Percentiles rank a stretch among this genome's conserved stretches.
These are phyloP conservation scores for Muscicapa adusta DNA, from an alignment of 2,113 vertebrate genomes.

Conservation along the genomic window DNA sequence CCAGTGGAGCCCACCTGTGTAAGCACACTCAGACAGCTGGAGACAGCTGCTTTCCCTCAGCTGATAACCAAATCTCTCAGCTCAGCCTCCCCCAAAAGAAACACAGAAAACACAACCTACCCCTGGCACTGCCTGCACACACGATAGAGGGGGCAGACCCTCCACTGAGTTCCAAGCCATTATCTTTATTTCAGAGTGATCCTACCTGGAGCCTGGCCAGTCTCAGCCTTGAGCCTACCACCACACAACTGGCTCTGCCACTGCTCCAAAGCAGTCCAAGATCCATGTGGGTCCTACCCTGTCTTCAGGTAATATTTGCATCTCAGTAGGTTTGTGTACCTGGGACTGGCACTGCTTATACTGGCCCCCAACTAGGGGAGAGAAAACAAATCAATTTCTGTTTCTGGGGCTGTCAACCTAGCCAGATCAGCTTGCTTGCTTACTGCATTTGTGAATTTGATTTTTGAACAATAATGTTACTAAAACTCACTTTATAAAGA, in stretches of 20 bases:
- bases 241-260: not conserved
- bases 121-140: not conserved
- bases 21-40: not conserved
- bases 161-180: accelerated
- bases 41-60: constrained; percentile 11
- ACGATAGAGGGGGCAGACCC: not conserved
- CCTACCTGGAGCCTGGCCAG: not conserved
- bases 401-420: not conserved
- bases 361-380: not conserved
- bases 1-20: not conserved
- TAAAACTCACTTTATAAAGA: not conserved
- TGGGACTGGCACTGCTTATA: not conserved
- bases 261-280: not conserved
- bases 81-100: not conserved
- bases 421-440: not conserved
- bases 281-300: not conserved
- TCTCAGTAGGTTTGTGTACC: not conserved
- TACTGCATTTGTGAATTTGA: not conserved
- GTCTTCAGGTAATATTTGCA: not conserved
- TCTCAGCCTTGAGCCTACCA: not conserved
- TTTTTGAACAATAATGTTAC: not conserved
- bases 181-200: not conserved
- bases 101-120: not conserved
- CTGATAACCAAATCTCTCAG: not conserved
- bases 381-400: not conserved